phyloP scores from a whole-genome alignment of 2,888 invertebrate genomes.

The Orchestes rusci region DNA sequence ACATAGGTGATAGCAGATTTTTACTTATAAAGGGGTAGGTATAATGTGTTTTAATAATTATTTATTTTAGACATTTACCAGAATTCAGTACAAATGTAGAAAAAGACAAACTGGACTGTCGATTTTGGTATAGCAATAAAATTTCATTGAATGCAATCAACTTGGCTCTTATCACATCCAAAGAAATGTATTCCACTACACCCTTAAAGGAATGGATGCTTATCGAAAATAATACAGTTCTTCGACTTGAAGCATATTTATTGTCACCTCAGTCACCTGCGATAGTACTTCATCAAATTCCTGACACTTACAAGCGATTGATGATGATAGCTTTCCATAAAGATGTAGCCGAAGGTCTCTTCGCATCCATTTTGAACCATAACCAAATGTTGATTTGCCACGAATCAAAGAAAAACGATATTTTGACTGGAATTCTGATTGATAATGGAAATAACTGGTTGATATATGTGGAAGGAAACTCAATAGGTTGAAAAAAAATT shows the following conservation, averaged over 20 bases:
- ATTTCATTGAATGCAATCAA: conserved; percentile 25
- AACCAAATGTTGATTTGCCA: conserved; percentile 23
- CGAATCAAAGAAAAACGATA: conserved; percentile 17
- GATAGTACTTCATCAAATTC: conserved; percentile 25
- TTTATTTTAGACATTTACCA: not conserved
- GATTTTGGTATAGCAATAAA: not conserved
- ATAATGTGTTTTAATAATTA: no score
- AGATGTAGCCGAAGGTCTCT: conserved; percentile 19
- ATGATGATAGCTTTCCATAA: conserved; percentile 26
- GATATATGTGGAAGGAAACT: conserved; percentile 31
- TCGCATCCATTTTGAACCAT: conserved; percentile 24
- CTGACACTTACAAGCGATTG: conserved; percentile 29
- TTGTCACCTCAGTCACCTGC: conserved; percentile 30
- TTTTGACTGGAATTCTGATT: conserved; percentile 32
- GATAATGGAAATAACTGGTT: conserved; percentile 30
- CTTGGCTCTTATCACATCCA: no score
- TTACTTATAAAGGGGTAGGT: no score
- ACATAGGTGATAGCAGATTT: no score
- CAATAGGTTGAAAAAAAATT: conserved; percentile 19
- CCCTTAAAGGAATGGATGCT: conserved; percentile 21
- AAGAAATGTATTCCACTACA: no score
- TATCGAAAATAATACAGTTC: conserved; percentile 25
- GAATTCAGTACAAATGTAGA: not conserved
- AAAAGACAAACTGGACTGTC: not conserved
- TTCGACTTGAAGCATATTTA: conserved; percentile 31